Evolutionary conservation across 2,888 invertebrate species (phyloP).

Genomic region (Caenorhabditis drosophilae): DNA sequence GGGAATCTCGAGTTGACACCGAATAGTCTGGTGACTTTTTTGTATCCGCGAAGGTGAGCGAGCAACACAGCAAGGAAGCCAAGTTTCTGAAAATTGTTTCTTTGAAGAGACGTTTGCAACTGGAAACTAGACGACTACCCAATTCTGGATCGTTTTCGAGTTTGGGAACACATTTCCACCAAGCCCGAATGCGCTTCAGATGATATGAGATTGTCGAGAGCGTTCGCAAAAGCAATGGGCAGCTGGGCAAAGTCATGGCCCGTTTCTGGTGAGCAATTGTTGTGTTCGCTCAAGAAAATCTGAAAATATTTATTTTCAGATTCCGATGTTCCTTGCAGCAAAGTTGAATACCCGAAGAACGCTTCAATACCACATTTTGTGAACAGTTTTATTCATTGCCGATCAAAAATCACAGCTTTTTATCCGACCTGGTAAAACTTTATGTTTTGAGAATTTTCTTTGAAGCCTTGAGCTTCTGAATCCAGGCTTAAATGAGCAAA

Average conservation of each 20-base stretch:
- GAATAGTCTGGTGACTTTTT: constrained; percentile 18
- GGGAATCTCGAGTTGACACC: constrained; percentile 1
- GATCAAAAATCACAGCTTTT: constrained; percentile 49
- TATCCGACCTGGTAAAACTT: constrained; percentile 54
- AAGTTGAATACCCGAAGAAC: constrained; percentile 14
- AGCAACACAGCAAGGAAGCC: no score
- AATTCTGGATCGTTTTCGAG: constrained; percentile 20
- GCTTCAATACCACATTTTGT: constrained; percentile 34
- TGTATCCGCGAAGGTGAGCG: constrained; percentile 18
- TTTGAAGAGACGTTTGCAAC: constrained; percentile 42
- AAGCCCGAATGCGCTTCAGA: constrained; percentile 24
- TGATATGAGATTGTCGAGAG: constrained; percentile 31
- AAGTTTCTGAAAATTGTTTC: no score
- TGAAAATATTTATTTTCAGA: constrained; percentile 7
- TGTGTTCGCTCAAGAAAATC: neutral
- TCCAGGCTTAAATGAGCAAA: neutral
- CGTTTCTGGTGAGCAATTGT: constrained; percentile 13
- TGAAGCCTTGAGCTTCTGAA: neutral
- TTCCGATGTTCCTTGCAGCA: constrained; percentile 17
- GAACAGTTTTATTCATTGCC: constrained; percentile 55
- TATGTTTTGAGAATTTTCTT: neutral
- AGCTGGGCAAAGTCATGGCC: constrained; percentile 45
- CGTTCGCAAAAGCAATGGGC: constrained; percentile 26
- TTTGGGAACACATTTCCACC: constrained; percentile 23
- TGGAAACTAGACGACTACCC: constrained; percentile 42